Base-by-base conservation (phyloP, 2,888 invertebrate genomes). In the Protonemura montana region DNA sequence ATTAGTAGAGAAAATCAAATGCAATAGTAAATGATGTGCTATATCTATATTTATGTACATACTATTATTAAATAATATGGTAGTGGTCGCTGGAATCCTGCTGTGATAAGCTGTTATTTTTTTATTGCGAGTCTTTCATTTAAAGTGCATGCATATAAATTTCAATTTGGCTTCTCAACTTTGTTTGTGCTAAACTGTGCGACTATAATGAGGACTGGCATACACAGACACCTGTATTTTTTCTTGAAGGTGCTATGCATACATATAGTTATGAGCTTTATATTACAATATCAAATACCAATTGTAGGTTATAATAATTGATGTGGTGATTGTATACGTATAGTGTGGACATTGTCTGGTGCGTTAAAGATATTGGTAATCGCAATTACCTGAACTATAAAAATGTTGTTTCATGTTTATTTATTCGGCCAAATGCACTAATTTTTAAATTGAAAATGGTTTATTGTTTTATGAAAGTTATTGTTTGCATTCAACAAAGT, bases 61-160 rank as follows among this genome's bases (percentile, higher is more conserved):
- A 6, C 3, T 35, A 35, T 35, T 35, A 35, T 35, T 6, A 35
- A 6, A 35, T 6, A 59, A 59, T 59, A 59, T 59, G 59, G 59
- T 59, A 59, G 59, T 59, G 59, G 21, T 78, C 27, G n/a, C 78
- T 78, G 78, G 26, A 5, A 26, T 78, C 78, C 78, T 78, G 78
- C 78, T 78, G 78, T 78, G 78, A 78, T 78, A 78, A 78, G 25
- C n/a, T 78, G 10, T 78, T 27, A 26, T 78, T 78, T 78, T n/a
- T 59, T 10, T 3, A 59, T 59, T 59, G 59, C 1, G 13, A 59
- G 13, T 59, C 2, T 59, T 7, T 59, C 1, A 21, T 59, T 59
- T 59, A 7, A 13, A 59, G 21, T 3, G 3, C 35, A 3, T 59
- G 59, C 59, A 16, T 10, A 1, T 21, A 59, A 10, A 21, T 59